These are phyloP conservation scores for Octodon degus DNA, from an alignment of 2,113 vertebrate genomes.

Conservation along the genomic window DNA sequence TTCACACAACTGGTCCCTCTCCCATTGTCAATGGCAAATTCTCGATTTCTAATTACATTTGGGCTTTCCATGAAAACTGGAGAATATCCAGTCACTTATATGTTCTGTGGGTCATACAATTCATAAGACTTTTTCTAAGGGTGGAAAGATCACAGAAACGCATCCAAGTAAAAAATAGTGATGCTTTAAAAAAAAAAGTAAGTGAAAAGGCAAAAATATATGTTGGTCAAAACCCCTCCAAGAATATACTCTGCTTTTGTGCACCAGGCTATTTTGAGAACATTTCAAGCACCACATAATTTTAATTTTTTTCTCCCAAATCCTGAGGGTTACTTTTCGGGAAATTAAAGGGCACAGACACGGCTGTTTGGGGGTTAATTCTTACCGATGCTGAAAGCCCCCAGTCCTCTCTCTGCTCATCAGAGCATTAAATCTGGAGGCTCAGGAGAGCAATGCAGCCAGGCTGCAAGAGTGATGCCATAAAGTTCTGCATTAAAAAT, in stretches of 20 bases:
- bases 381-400: constrained; percentile 83
- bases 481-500: constrained; percentile 97
- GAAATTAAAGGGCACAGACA: constrained; percentile 67
- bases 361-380: constrained; percentile 86
- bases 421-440: constrained; percentile 90
- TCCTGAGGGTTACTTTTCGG: constrained; percentile 68
- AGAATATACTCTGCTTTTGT: not conserved
- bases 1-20: not conserved
- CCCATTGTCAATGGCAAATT: not conserved
- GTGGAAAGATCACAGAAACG: constrained; percentile 9
- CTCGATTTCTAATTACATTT: constrained; percentile 31
- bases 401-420: constrained; percentile 87
- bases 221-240: not conserved
- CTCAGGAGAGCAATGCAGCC: constrained; percentile 88
- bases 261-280: constrained; percentile 40
- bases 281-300: not conserved
- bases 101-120: constrained; percentile 6
- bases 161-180: not conserved
- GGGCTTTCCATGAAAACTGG: constrained; percentile 29
- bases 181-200: constrained; percentile 34
- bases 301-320: not conserved
- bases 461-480: constrained; percentile 88
- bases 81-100: not conserved
- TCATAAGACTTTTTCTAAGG: constrained; percentile 18
- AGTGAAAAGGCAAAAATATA: constrained; percentile 56